phyloP scores from a whole-genome alignment of 1,140 invertebrate species.

The Bactericera cockerelli region DNA sequence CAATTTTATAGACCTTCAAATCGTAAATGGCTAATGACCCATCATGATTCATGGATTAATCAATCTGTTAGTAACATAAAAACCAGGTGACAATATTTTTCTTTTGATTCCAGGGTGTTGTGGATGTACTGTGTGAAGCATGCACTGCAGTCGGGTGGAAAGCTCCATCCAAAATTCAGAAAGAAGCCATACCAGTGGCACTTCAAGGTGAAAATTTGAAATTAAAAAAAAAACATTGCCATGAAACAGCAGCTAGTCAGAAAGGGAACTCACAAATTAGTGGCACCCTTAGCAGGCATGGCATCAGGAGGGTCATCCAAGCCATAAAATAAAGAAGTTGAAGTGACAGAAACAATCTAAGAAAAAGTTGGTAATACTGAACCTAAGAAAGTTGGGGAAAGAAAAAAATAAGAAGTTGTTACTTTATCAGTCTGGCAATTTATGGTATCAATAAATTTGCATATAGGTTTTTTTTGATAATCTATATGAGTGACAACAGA shows the following conservation, averaged over 20 bases:
- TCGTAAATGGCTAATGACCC: background rate
- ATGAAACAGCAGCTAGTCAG: background rate
- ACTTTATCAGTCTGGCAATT: too few relatives aligned
- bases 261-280: too few relatives aligned
- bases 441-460: too few relatives aligned
- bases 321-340: too few relatives aligned
- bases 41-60: background rate
- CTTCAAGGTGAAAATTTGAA: conserved; percentile 46
- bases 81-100: conserved; percentile 5
- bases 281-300: too few relatives aligned
- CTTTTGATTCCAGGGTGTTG: conserved; percentile 54
- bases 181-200: conserved; percentile 78
- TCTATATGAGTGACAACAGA: too few relatives aligned
- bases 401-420: too few relatives aligned
- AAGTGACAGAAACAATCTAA: too few relatives aligned
- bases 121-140: conserved; percentile 78
- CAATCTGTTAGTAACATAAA: background rate
- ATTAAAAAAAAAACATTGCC: background rate
- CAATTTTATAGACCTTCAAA: background rate
- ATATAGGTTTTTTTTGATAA: too few relatives aligned
- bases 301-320: too few relatives aligned
- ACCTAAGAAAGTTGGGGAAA: too few relatives aligned
- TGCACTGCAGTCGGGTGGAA: conserved; percentile 89
- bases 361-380: too few relatives aligned
- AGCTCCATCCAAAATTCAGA: conserved; percentile 84